Evolutionary conservation across 2,797 vertebrate genomes (phyloP).

Genomic region (Anguilla pacifica): DNA sequence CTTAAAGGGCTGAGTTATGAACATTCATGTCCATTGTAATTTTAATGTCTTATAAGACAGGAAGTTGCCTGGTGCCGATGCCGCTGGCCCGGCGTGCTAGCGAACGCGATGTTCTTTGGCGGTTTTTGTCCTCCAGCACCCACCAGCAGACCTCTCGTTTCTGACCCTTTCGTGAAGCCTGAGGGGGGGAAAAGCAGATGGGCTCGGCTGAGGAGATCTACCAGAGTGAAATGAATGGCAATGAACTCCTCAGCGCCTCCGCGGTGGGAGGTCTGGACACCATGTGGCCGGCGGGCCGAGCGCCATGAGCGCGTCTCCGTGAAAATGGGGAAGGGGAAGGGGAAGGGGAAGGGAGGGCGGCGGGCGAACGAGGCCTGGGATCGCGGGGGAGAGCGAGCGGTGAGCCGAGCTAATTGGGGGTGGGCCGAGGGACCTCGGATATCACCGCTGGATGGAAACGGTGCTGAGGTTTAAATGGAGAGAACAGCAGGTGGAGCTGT

Average conservation of each 20-base stretch:
- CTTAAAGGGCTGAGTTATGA: background rate
- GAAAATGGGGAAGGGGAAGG: background rate
- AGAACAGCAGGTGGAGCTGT: background rate
- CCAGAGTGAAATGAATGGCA: constrained; percentile 17
- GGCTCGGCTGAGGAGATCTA: background rate
- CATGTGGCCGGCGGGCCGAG: background rate
- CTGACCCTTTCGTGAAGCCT: background rate
- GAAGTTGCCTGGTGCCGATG: background rate
- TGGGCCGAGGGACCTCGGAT: constrained; percentile 33
- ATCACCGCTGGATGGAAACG: constrained; percentile 67
- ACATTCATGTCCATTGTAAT: background rate
- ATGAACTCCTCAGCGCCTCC: background rate
- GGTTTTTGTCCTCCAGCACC: background rate
- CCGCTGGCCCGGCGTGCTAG: too few relatives aligned
- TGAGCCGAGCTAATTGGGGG: background rate
- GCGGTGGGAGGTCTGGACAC: background rate
- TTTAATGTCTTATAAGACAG: background rate
- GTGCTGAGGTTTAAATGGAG: constrained; percentile 56
- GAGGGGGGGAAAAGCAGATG: background rate
- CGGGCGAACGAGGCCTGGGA: background rate
- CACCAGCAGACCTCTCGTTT: background rate
- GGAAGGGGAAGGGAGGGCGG: background rate
- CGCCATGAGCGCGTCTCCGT: background rate
- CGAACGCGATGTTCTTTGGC: background rate
- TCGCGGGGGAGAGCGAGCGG: background rate